Evolutionary conservation across 2,113 vertebrate species (phyloP).

Genomic region (Otis tarda): DNA sequence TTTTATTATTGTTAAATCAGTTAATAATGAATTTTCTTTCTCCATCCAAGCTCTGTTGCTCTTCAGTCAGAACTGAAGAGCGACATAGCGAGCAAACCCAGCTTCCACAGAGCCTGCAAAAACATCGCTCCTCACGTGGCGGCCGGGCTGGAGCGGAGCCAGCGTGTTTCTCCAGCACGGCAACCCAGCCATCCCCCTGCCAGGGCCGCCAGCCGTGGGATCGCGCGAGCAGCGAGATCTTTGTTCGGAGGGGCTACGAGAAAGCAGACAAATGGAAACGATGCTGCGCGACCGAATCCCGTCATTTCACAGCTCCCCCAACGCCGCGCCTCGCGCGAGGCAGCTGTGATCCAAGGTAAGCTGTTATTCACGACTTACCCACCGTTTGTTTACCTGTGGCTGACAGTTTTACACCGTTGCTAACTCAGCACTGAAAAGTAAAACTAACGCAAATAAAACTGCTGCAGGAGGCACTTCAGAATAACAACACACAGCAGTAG

Average conservation of each 20-base stretch:
- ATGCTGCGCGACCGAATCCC: neutral
- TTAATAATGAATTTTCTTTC: neutral
- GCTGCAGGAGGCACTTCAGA: neutral
- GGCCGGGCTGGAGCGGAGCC: neutral
- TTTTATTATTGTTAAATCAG: neutral
- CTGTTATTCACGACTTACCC: neutral
- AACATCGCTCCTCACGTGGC: neutral
- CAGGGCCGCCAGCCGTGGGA: fast-evolving
- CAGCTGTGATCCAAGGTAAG: neutral
- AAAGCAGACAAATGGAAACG: neutral
- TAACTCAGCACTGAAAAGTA: slow-evolving; percentile 49
- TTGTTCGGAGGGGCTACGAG: neutral
- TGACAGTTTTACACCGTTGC: slow-evolving; percentile 35
- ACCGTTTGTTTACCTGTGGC: slow-evolving; percentile 39
- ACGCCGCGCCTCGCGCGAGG: neutral
- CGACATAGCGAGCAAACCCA: neutral
- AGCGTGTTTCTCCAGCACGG: neutral
- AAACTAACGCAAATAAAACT: slow-evolving; percentile 35
- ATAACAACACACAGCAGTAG: neutral
- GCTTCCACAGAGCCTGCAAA: neutral
- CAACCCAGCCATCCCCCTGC: neutral
- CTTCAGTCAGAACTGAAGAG: neutral
- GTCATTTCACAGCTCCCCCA: neutral
- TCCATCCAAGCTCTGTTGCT: neutral
- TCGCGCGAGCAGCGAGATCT: neutral